phyloP scores from a whole-genome alignment of 2,888 invertebrate species.

The Leucophenga montana region DNA sequence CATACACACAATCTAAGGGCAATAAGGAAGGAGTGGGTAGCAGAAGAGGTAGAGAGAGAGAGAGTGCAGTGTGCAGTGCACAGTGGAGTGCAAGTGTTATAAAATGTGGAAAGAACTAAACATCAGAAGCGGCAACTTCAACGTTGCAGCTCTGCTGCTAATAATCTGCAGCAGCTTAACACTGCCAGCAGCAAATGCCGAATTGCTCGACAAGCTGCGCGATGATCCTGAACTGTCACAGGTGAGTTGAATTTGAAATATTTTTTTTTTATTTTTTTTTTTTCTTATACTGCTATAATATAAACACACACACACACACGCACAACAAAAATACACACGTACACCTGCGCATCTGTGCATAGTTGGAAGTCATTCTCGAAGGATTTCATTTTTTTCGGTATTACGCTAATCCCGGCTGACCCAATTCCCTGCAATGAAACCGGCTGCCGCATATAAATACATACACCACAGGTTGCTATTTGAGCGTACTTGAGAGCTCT shows the following conservation, averaged over 20 bases:
- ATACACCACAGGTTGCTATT: constrained; percentile 18
- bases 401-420: constrained; percentile 39
- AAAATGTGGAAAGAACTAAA: neutral
- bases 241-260: constrained; percentile 73
- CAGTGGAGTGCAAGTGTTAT: constrained; percentile 5
- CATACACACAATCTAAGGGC: too few relatives aligned
- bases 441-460: neutral
- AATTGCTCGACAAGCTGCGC: constrained; percentile 77
- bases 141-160: constrained; percentile 51
- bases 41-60: neutral
- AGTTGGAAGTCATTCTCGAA: neutral
- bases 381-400: constrained; percentile 4
- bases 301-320: constrained; percentile 20
- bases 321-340: neutral
- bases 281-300: constrained; percentile 37
- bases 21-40: too few relatives aligned
- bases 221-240: constrained; percentile 80
- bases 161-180: constrained; percentile 42
- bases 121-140: too few relatives aligned
- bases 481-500: neutral
- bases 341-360: constrained; percentile 18
- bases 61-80: neutral
- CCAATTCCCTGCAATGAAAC: constrained; percentile 2
- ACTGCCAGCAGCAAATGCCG: constrained; percentile 50
- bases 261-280: constrained; percentile 20